A percentile compares a stretch with the other conserved stretches of the same genome.
phyloP scores from a whole-genome alignment of 1,140 invertebrate genomes.

The Hermatobates lingyangjiaoensis region DNA sequence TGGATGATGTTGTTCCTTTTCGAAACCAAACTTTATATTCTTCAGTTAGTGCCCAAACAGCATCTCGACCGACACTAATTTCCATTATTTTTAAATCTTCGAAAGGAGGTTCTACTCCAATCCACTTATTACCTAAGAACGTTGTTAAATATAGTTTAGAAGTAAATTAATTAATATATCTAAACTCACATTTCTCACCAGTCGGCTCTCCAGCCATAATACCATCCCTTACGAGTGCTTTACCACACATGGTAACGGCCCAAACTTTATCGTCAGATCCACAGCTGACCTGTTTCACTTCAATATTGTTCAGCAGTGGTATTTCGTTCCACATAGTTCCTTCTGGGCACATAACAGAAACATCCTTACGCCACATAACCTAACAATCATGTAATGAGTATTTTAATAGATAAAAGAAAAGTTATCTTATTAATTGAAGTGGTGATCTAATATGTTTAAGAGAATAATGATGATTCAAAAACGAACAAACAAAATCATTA shows the following conservation, averaged over 20 bases:
- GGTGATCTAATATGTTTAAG: too few relatives aligned
- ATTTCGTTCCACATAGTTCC: constrained; percentile 63
- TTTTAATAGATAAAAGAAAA: constrained; percentile 9
- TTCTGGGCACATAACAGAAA: constrained; percentile 61
- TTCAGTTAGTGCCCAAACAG: constrained; percentile 70
- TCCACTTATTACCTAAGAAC: constrained; percentile 48
- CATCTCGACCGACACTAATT: constrained; percentile 63
- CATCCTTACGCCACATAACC: constrained; percentile 68
- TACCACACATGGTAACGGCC: constrained; percentile 62
- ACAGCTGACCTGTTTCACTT: constrained; percentile 65
- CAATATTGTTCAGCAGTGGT: constrained; percentile 46
- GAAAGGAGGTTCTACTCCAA: constrained; percentile 54
- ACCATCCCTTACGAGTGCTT: constrained; percentile 55
- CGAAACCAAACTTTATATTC: constrained; percentile 78
- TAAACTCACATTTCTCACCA: constrained; percentile 25
- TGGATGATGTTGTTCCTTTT: constrained; percentile 52
- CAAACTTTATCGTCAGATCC: constrained; percentile 68
- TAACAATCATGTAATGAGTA: constrained; percentile 21
- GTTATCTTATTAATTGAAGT: neutral
- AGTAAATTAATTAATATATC: neutral
- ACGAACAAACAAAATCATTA: too few relatives aligned
- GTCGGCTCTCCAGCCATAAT: constrained; percentile 49
- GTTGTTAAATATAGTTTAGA: neutral
- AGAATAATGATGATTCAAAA: too few relatives aligned
- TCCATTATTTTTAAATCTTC: constrained; percentile 45